Conservation (phyloP, 2,797 vertebrate species). For the Notoglanidium macrostoma region DNA sequence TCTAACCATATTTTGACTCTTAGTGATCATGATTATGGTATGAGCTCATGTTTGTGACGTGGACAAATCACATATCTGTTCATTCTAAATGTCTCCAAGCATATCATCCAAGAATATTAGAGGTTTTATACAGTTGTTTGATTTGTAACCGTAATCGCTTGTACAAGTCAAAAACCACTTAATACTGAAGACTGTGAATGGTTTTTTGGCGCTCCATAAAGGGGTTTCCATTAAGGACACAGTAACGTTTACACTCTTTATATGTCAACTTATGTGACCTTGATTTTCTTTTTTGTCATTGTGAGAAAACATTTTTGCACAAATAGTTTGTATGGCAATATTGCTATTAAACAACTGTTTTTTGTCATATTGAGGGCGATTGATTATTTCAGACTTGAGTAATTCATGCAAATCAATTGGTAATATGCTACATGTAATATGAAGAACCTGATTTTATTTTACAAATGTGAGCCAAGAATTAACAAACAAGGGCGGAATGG, state of each 20-base stretch:
- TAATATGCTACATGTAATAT: not conserved
- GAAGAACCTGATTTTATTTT: not conserved
- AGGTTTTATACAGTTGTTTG: slow-evolving; percentile 70
- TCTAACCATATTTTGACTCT: slow-evolving; percentile 37
- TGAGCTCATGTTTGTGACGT: slow-evolving; percentile 19
- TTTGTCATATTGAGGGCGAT: slow-evolving; percentile 57
- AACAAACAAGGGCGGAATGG: not conserved
- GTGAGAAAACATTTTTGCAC: slow-evolving; percentile 76
- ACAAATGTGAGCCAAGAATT: not conserved
- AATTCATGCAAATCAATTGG: not conserved
- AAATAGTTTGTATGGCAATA: slow-evolving; percentile 79
- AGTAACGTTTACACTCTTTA: slow-evolving; percentile 68
- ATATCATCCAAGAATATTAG: slow-evolving; percentile 43
- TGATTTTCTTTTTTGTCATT: slow-evolving; percentile 67
- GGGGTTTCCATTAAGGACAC: slow-evolving; percentile 54
- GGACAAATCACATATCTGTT: not conserved
- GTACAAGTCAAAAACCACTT: slow-evolving; percentile 87
- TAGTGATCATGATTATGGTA: slow-evolving; percentile 11
- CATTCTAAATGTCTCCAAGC: slow-evolving; percentile 6
- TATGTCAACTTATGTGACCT: slow-evolving; percentile 70
- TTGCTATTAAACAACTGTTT: slow-evolving; percentile 75
- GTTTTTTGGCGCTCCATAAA: slow-evolving; percentile 54
- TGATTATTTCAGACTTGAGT: slow-evolving; percentile 4
- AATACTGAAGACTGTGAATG: slow-evolving; percentile 80
- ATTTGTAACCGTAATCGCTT: slow-evolving; percentile 60